Base-by-base conservation (phyloP, 37 sponge, comb jelly and placozoan genomes). In the Corticium candelabrum region DNA sequence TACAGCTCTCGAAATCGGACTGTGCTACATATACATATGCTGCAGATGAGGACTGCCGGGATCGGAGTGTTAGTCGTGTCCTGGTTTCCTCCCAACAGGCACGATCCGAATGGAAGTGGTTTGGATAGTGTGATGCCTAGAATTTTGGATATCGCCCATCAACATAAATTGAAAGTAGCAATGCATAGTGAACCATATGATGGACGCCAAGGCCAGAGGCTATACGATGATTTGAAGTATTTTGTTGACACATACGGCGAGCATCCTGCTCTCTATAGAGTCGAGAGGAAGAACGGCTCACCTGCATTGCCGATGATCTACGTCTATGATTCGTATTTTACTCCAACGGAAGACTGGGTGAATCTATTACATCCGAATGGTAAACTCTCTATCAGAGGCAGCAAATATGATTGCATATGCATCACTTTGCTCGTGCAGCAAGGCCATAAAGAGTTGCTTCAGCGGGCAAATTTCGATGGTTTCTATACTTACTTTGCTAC, bases 401-500 rank as follows among this genome's bases (percentile, higher is more conserved):
- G 82, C 1, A 41, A 84, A 30, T 1, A 67, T 1, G 94, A 93
- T 38, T 71, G 62, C 1, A 40, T 87, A 70, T 85, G 74, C 0
- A 77, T 93, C 21, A 77, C 71, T 1, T 72, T 93, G 11, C 41
- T 93, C 5, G 88, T 87, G 33, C 68, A 85, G 11, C 33, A 76
- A 33, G 2, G 38, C 3, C 75, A 90, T 35, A 68, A 80, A 40
- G 39, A 67, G 31, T 38, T 37, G 3, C 67, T 90, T 30, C 27
- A 78, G n/a, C 31, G 32, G 5, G 83, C 86, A 40, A 87, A 87
- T 33, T 93, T 93, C 77, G 91, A 93, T 81, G 94, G 94, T 2
- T 90, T 90, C 77, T 93, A 90, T 76, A 93, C 94, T 0, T 93
- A 93, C 84, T 93, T 93, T 85, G 91, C 88, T 7, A 67, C 89